Percentiles rank a stretch among this genome's conserved stretches.
Evolutionary conservation across 2,113 vertebrate genomes (phyloP).

Genomic region (Poecilia latipinna): DNA sequence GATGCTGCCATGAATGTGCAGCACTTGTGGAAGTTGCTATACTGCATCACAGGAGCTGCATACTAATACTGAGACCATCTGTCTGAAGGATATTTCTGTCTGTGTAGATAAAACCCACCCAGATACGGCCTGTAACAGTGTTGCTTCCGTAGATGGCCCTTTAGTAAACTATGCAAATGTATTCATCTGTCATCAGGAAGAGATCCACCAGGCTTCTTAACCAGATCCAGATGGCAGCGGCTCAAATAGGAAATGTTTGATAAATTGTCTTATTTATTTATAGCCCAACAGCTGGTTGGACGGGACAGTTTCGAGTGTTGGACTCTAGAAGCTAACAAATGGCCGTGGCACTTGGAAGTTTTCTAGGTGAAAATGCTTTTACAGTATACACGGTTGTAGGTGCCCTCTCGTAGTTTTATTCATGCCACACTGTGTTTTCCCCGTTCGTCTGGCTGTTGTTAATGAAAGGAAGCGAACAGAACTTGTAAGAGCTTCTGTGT

Average conservation of each 20-base stretch:
- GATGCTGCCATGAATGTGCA: not conserved
- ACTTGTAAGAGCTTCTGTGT: not conserved
- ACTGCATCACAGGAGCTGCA: not conserved
- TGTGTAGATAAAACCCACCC: slow-evolving; percentile 12
- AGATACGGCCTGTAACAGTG: not conserved
- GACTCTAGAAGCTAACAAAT: slow-evolving; percentile 7
- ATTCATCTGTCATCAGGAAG: not conserved
- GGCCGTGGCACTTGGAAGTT: not conserved
- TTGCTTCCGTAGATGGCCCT: not conserved
- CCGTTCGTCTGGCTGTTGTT: too few relatives aligned
- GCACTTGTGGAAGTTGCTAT: slow-evolving; percentile 10
- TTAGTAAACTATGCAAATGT: slow-evolving; percentile 11
- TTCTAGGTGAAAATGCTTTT: not conserved
- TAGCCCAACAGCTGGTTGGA: slow-evolving; percentile 29
- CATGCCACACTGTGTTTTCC: not conserved
- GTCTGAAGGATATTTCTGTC: slow-evolving; percentile 7
- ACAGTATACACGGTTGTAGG: not conserved
- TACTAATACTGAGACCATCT: slow-evolving; percentile 1
- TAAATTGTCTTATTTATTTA: slow-evolving; percentile 9
- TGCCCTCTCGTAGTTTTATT: not conserved
- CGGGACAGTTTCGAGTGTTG: not conserved
- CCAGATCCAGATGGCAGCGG: slow-evolving; percentile 17
- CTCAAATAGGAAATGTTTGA: slow-evolving; percentile 15
- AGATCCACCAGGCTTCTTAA: slow-evolving; percentile 16
- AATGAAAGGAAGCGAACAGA: not conserved